A percentile compares a stretch with the other conserved stretches of the same genome.
Conservation (phyloP, 2,888 invertebrate species). For the Drosophila leonis region DNA sequence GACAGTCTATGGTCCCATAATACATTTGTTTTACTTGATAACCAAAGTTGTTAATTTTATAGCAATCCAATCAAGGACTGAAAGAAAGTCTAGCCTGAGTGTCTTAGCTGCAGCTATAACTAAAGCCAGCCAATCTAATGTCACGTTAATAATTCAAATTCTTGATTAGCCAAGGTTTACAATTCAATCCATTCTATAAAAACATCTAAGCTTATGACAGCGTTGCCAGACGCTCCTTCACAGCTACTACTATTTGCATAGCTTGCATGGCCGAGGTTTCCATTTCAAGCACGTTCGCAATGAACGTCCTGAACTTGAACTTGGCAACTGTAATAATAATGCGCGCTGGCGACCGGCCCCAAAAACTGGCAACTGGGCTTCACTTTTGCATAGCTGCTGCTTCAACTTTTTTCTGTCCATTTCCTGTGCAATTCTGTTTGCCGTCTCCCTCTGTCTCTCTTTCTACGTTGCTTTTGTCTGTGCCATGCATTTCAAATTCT, state of each 20-base stretch:
- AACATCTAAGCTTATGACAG: neutral
- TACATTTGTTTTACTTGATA: no score
- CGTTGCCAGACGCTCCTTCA: conserved; percentile 1
- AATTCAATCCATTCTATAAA: neutral
- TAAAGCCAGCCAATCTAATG: neutral
- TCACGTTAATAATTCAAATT: neutral
- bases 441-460: neutral
- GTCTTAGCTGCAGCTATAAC: neutral
- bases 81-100: neutral
- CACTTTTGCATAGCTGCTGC: conserved; percentile 34
- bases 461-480: conserved; percentile 36
- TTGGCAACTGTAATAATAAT: conserved; percentile 67
- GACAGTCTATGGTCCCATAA: neutral
- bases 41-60: neutral
- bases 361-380: conserved; percentile 27
- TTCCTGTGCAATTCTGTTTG: conserved; percentile 21
- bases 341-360: conserved; percentile 16
- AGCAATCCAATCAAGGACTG: neutral
- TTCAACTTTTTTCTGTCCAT: conserved; percentile 27
- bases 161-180: neutral
- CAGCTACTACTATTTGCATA: neutral
- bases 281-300: conserved; percentile 59
- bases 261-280: conserved; percentile 38
- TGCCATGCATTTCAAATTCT: conserved; percentile 78
- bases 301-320: conserved; percentile 70